Evolutionary conservation across 2,113 vertebrate species (phyloP).

Genomic region (Lota lota): DNA sequence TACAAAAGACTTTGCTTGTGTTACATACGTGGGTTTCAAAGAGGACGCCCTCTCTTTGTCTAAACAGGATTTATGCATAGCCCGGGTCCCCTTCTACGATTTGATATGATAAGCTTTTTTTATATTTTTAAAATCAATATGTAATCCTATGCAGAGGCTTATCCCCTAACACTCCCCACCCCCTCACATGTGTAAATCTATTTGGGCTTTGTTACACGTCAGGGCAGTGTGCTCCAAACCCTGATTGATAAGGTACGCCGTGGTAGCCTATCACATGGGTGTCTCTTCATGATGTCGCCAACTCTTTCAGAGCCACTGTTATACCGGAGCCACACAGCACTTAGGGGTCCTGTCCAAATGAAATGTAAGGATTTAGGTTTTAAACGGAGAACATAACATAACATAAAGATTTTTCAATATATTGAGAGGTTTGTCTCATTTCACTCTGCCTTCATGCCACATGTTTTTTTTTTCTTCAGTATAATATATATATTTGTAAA

Average conservation of each 20-base stretch:
- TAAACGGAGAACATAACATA: too few species aligned
- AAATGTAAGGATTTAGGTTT: neutral
- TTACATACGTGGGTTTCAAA: constrained; percentile 80
- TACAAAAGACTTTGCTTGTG: constrained; percentile 16
- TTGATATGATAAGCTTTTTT: constrained; percentile 99
- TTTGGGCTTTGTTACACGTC: constrained; percentile 99
- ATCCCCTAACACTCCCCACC: constrained; percentile 86
- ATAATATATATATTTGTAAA: too few species aligned
- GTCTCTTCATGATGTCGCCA: constrained; percentile 95
- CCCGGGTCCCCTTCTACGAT: constrained; percentile 85
- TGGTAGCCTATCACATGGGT: constrained; percentile 95
- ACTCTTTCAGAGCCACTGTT: constrained; percentile 95
- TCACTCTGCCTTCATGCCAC: too few species aligned
- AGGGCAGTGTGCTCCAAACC: constrained; percentile 85
- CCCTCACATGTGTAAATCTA: constrained; percentile 99
- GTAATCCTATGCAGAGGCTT: constrained; percentile 99
- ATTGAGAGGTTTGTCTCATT: too few species aligned
- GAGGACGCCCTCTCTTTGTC: constrained; percentile 83
- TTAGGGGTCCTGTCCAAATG: constrained; percentile 27
- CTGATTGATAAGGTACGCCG: constrained; percentile 97
- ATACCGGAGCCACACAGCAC: constrained; percentile 94
- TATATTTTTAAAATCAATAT: constrained; percentile 99
- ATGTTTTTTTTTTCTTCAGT: too few species aligned
- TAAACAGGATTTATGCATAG: constrained; percentile 98
- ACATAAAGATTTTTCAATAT: too few species aligned